Evolutionary conservation across 2,797 vertebrate genomes (phyloP).

Genomic region (Lacerta agilis): DNA sequence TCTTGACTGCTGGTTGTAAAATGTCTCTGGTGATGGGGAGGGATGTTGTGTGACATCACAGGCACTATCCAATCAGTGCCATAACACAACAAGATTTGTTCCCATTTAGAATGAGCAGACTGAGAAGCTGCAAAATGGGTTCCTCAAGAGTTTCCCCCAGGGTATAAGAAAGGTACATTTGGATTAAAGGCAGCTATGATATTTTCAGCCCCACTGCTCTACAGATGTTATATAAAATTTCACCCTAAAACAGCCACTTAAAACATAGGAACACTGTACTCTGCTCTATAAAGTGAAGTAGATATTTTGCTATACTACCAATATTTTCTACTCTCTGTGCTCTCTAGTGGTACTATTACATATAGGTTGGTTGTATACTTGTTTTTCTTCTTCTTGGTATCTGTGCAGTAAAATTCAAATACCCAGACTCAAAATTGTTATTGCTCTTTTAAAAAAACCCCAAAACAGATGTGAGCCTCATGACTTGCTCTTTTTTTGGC

Average conservation of each 20-base stretch:
- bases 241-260: background rate
- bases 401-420: background rate
- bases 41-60: background rate
- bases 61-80: background rate
- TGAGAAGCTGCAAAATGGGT: background rate
- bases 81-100: background rate
- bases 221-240: background rate
- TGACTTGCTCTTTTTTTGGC: background rate
- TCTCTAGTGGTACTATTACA: background rate
- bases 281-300: background rate
- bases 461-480: background rate
- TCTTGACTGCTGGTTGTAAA: background rate
- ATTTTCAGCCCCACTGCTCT: background rate
- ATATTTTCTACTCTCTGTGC: background rate
- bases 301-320: background rate
- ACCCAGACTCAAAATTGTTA: constrained; percentile 18
- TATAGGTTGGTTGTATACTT: background rate
- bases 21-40: background rate
- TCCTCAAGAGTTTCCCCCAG: background rate
- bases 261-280: background rate
- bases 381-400: background rate
- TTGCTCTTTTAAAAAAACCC: background rate
- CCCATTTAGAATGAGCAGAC: background rate
- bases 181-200: background rate
- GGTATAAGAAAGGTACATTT: background rate